Evolutionary conservation across 2,113 vertebrate species (phyloP), one percentile per base, ranked within the genome.

Genomic region (Pseudopipra pipra): DNA sequence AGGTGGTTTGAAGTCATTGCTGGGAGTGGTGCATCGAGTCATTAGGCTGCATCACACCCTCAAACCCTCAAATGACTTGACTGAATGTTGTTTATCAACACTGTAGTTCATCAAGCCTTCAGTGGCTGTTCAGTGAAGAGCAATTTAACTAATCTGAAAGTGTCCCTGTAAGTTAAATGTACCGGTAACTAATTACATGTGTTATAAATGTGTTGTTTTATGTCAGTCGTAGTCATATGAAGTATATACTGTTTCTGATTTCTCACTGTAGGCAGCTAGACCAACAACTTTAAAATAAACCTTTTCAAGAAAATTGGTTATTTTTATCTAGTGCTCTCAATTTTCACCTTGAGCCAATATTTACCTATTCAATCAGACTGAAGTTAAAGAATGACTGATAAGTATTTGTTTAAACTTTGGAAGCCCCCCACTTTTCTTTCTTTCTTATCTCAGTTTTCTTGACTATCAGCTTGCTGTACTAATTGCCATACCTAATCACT

Each of bases 371-470:
- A 89, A 68, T 94, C 41, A 71, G 30, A n/a, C 41, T 7, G 2
- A 86, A 75, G 85, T 81, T 92, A 93, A 91, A 92, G 67, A 59
- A 43, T 83, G 72, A 55, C 59, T 91, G 30, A 51, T 78, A 96
- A 92, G 84, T 94, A 75, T 86, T 83, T 93, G 56, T 83, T 96
- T 88, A 89, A 90, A 86, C 62, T 83, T 88, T 77, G 68, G 70
- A 90, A 90, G 65, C 23, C 65, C 88, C 27, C 18, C 24, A 17
- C 33, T 86, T 94, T 63, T 68, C 72, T 86, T 91, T 81, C 59
- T 86, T 82, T 86, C 73, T 95, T 96, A 92, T 94, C 88, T 97
- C 0, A 0, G 44, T 90, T 92, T 92, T 81, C 83, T 93, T 4
- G 1, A 43, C 91, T 92, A 54, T 93, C 88, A 62, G 52, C 61